These are phyloP conservation scores for Nycticebus coucang DNA, from an alignment of 2,113 vertebrate genomes.

Conservation along the genomic window DNA sequence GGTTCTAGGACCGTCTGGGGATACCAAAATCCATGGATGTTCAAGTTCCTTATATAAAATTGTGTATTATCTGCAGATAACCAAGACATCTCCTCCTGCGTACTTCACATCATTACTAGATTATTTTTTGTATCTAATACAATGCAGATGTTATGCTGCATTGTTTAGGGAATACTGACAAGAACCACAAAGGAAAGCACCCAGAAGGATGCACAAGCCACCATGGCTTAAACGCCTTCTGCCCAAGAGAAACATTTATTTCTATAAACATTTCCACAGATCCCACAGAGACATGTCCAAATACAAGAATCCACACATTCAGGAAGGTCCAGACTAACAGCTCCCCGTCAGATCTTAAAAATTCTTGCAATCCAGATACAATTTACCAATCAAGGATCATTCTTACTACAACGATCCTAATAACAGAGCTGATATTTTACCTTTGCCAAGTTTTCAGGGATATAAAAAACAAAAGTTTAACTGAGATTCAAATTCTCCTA, in stretches of 20 bases:
- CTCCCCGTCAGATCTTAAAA: not conserved
- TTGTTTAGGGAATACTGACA: not conserved
- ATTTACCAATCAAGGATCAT: not conserved
- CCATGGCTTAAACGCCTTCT: not conserved
- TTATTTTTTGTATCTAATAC: not conserved
- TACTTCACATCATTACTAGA: not conserved
- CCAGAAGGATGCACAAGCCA: not conserved
- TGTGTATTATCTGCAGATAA: not conserved
- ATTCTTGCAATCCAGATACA: not conserved
- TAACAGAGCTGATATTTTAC: not conserved
- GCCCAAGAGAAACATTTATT: not conserved
- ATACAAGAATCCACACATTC: not conserved
- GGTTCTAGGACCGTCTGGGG: not conserved
- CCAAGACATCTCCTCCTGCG: not conserved
- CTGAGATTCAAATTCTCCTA: not conserved
- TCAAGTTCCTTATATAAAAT: not conserved
- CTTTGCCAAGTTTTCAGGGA: not conserved
- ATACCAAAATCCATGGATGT: no score
- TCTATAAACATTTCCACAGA: not conserved
- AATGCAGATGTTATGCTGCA: not conserved
- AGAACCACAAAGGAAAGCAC: not conserved
- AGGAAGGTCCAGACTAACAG: not conserved
- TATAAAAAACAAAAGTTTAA: not conserved
- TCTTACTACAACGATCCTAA: not conserved
- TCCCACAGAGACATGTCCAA: not conserved